Evolutionary conservation across 2,888 invertebrate genomes (phyloP), one percentile per base, ranked within the genome.

Genomic region (Blera fallax): DNA sequence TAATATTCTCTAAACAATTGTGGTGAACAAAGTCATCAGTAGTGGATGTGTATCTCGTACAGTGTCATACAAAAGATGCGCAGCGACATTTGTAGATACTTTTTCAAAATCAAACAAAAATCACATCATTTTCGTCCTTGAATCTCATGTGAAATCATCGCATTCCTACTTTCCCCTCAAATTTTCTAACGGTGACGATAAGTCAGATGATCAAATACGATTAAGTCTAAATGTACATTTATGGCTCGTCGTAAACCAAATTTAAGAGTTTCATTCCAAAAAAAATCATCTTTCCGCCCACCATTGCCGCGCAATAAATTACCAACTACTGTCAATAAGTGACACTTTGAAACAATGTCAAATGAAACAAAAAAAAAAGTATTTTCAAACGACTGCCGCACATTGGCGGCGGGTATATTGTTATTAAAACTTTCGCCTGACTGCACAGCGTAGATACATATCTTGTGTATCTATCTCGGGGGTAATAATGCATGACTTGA

Each of bases 401-500:
- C 40, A 40, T 14, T 14, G 11, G 40, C 40, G 40, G 40, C 24
- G 2, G 7, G 10, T 2, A 8, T 32, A 32, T 8, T 2, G 1
- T 2, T 32, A 2, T 40, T 45, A 10, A 18, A 45, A 21, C 18
- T 45, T 45, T 18, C 10, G 18, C 24, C 50, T 27, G 27, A 48
- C 48, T 48, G 48, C 2, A 24, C 48, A 10, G 7, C 21, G 10
- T 48, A 48, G 18, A 48, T 10, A 21, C 48, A 8, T 11, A 45
- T 43, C 62, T 67, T 37, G 65, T 65, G 52, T 54, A 67, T 69
- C 52, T 67, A 27, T 40, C 37, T 6, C 16, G 14, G 27, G 24
- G 24, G 40, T 69, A 69, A 69, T 69, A 40, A 69, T 27, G 40
- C 54, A 40, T 45, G 70, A 70, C 32, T 70, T 70, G 70, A 70